Conservation (phyloP, 2,888 invertebrate genomes). For the Drepanosiphum platanoidis region DNA sequence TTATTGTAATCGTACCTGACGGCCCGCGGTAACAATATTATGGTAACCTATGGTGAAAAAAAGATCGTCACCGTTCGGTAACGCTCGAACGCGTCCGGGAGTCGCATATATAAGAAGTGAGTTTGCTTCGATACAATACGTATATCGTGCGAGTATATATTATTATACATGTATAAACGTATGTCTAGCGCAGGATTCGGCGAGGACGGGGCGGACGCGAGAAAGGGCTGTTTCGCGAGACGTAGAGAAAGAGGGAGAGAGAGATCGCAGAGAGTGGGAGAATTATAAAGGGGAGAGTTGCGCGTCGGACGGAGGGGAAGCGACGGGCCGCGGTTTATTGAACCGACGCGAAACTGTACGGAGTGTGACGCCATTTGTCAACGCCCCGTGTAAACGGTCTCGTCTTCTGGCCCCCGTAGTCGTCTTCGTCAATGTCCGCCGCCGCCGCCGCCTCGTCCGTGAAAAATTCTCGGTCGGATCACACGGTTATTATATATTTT, state of each 20-base stretch:
- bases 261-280: too few species aligned
- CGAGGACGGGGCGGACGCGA: background rate
- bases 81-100: too few species aligned
- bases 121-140: too few species aligned
- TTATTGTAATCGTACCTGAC: too few species aligned
- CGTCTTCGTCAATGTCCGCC: background rate
- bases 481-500: constrained; percentile 37
- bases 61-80: too few species aligned
- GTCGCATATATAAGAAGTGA: too few species aligned
- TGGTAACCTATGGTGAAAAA: too few species aligned
- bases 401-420: background rate
- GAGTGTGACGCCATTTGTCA: constrained; percentile 45
- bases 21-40: too few species aligned
- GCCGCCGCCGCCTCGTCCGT: background rate
- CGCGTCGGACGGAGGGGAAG: too few species aligned
- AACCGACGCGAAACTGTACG: constrained; percentile 34
- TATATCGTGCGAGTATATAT: too few species aligned
- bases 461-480: background rate
- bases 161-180: too few species aligned
- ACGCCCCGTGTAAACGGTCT: constrained; percentile 43
- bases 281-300: background rate
- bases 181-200: background rate
- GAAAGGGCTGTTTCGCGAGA: background rate
- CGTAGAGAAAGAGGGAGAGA: too few species aligned
- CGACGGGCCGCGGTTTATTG: constrained; percentile 49